Evolutionary conservation across 2,797 vertebrate species (phyloP), one percentile per base, ranked within the genome.

Genomic region (Coregonus suidteri): DNA sequence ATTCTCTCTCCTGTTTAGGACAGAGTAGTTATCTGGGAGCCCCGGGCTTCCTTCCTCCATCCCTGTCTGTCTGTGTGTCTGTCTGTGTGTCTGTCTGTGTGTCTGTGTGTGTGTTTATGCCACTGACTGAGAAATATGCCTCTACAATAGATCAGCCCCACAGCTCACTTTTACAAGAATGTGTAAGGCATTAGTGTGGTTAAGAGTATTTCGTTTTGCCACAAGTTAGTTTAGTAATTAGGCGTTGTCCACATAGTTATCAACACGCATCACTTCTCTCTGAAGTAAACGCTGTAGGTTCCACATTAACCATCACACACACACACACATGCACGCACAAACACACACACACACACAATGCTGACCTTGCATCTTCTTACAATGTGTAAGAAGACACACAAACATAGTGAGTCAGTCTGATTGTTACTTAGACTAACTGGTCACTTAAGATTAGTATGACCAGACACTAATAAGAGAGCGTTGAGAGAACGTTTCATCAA

Each of bases 201-300:
- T 16, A 18, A 9, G 20, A 25, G 51, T 6, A 72, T 18, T 31
- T 7, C 56, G 65, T 71, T 37, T 53, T 79, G 37, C 64, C 71
- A 51, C 67, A 75, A 51, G 62, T n/a, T 70, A 62, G 74, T 56
- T 53, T 76, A 20, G 76, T 75, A 53, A 85, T 90, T 88, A 86
- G 90, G 87, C 81, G 90, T 79, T 90, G 88, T 84, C 78, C 73
- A 25, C 73, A 74, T 77, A 59, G 52, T 80, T 73, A 85, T 91
- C 89, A 56, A 1, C 82, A 86, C 2, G 75, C 82, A 53, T 82
- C 79, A 70, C 75, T 74, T 76, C 37, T 20, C 75, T 75, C 41
- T 81, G 31, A 47, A 62, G 73, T 86, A 90, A 92, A 88, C 84
- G 85, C 51, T 59, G 18, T 51, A 9, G 25, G 15, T 64, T 37